These are phyloP conservation scores for Euglossa dilemma DNA, from an alignment of 1,140 invertebrate genomes.

Conservation along the genomic window DNA sequence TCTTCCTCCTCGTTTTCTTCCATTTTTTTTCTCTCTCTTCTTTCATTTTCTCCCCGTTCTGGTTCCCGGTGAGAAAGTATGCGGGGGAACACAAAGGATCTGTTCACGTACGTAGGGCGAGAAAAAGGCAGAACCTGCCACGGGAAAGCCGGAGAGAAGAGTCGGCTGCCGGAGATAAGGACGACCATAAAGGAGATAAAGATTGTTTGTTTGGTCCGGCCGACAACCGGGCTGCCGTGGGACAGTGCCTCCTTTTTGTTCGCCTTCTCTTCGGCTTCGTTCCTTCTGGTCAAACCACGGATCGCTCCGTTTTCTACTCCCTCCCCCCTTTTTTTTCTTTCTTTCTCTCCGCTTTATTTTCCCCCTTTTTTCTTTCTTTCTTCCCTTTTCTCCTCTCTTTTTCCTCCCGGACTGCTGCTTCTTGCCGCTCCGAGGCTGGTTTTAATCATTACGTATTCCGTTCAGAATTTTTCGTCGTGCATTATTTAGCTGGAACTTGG, in stretches of 20 bases:
- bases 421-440: background rate
- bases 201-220: slow-evolving; percentile 76
- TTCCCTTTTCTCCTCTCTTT: too few relatives aligned
- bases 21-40: slow-evolving; percentile 17
- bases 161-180: slow-evolving; percentile 65
- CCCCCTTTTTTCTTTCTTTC: too few relatives aligned
- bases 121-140: slow-evolving; percentile 57
- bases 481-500: background rate
- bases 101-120: slow-evolving; percentile 56
- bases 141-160: slow-evolving; percentile 53
- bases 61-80: slow-evolving; percentile 52
- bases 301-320: slow-evolving; percentile 1
- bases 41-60: slow-evolving; percentile 31
- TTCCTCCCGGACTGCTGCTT: background rate
- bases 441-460: background rate
- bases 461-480: background rate
- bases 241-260: slow-evolving; percentile 49
- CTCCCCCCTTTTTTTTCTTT: slow-evolving; percentile 3
- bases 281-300: slow-evolving; percentile 2
- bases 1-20: background rate
- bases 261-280: slow-evolving; percentile 19
- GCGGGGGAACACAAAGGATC: slow-evolving; percentile 66
- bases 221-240: slow-evolving; percentile 57
- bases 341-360: background rate
- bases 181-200: slow-evolving; percentile 70